Evolutionary conservation across 2,113 vertebrate species (phyloP).

Genomic region (Kryptolebias marmoratus): DNA sequence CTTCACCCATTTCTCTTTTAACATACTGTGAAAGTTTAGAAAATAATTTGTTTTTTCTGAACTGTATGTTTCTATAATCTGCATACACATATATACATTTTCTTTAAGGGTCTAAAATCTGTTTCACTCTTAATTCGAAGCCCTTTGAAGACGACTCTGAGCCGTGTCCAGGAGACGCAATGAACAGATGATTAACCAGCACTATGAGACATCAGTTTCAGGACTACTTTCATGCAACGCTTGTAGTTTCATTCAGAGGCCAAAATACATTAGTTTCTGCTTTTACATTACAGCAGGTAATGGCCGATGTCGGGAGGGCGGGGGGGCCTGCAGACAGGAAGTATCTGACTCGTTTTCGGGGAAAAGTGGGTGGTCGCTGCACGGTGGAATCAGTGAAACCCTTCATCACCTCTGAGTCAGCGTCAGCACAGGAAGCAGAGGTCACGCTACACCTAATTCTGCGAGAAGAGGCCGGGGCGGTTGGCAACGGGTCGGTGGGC

Average conservation of each 20-base stretch:
- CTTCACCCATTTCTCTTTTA: constrained; percentile 7
- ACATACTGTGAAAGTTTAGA: constrained; percentile 33
- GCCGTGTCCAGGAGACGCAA: background rate
- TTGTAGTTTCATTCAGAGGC: constrained; percentile 60
- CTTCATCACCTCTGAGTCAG: constrained; percentile 45
- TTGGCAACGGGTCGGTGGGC: constrained; percentile 16
- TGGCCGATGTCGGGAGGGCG: constrained; percentile 17
- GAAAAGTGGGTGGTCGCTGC: background rate
- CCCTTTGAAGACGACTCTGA: constrained; percentile 70
- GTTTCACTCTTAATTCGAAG: constrained; percentile 72
- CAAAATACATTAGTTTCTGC: constrained; percentile 61
- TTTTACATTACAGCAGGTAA: constrained; percentile 37
- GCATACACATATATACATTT: constrained; percentile 77
- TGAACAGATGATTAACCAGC: constrained; percentile 47
- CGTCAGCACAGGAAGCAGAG: constrained; percentile 39
- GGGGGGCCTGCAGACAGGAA: constrained; percentile 12
- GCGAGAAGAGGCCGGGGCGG: constrained; percentile 13
- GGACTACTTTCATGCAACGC: constrained; percentile 68
- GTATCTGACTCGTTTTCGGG: constrained; percentile 2
- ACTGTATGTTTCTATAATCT: constrained; percentile 62
- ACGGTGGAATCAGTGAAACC: constrained; percentile 36
- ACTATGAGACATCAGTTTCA: constrained; percentile 47
- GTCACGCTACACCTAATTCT: constrained; percentile 46
- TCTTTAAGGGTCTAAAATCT: constrained; percentile 71
- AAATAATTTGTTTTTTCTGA: constrained; percentile 52